Evolutionary conservation across 37 sponge, comb jelly and placozoan species (phyloP), one percentile per base, ranked within the genome.

Genomic region (Beroe forskalii): DNA sequence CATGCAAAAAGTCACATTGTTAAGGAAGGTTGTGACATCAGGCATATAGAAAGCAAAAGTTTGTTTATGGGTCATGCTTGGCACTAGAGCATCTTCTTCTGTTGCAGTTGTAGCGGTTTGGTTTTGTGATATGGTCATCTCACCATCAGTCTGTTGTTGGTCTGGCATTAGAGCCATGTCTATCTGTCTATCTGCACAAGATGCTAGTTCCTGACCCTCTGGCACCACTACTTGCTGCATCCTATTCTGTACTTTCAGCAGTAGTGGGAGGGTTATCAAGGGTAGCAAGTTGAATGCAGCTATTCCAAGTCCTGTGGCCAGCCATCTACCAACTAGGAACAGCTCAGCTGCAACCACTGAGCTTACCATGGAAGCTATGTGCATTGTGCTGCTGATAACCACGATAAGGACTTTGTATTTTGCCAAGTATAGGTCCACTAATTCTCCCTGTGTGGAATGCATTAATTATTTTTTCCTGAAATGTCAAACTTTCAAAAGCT

Each of bases 381-480:
- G 72, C 38, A 69, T 32, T 20, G 72, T 32, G 1, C 38, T 32
- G 38, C 72, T 69, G 27, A 69, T 36, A 9, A 69, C 17, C 19
- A 69, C 72, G 19, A 69, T 69, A 2, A 69, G 38, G 1, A 33
- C 32, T 37, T 69, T 69, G 19, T 69, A 32, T 1, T 69, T 19
- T 36, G 36, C 39, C 38, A 69, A 17, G 32, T 69, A 69, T 17
- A 69, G 72, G 32, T 69, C 72, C 19, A 69, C 38, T 1, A 69
- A 14, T 37, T 69, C 72, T 35, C 72, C 72, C 72, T 69, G n/a
- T n/a, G n/a, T n/a, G 66, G 60, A 55, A 55, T n/a, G n/a, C n/a
- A n/a, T n/a, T n/a, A n/a, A n/a, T n/a, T n/a, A n/a, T n/a, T n/a
- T n/a, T n/a, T n/a, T n/a, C n/a, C n/a, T n/a, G n/a, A n/a, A n/a